These are phyloP conservation scores for Bujurquina vittata DNA, from an alignment of 2,113 vertebrate genomes.

Conservation along the genomic window DNA sequence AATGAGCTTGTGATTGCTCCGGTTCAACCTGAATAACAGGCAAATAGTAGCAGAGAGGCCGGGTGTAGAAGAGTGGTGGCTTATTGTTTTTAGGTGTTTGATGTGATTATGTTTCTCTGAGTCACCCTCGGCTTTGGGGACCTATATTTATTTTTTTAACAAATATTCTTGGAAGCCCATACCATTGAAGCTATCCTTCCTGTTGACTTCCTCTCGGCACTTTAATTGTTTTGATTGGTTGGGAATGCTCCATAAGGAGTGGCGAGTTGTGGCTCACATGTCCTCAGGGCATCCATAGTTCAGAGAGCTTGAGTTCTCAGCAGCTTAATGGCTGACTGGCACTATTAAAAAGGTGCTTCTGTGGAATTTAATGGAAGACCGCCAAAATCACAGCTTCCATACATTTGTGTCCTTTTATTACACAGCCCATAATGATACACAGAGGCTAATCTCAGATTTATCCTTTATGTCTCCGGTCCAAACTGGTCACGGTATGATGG, in stretches of 20 bases:
- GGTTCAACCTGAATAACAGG: slow-evolving; percentile 51
- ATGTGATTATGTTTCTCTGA: neutral
- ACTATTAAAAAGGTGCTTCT: neutral
- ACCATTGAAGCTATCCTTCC: slow-evolving; percentile 24
- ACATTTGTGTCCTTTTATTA: neutral
- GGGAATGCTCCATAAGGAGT: slow-evolving; percentile 25
- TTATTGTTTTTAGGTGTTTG: neutral
- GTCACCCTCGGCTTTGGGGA: neutral
- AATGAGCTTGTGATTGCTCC: slow-evolving; percentile 19
- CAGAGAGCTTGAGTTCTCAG: slow-evolving; percentile 24
- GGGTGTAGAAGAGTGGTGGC: neutral
- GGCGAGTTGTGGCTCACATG: slow-evolving; percentile 23
- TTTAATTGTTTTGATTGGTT: slow-evolving; percentile 18
- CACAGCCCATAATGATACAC: neutral
- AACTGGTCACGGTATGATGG: neutral
- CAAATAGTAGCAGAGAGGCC: neutral
- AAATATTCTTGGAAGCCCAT: neutral
- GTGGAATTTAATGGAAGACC: neutral
- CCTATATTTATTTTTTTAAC: neutral
- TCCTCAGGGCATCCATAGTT: slow-evolving; percentile 48
- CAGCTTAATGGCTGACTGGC: neutral
- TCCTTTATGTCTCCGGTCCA: neutral
- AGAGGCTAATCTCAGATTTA: neutral
- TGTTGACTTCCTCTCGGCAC: slow-evolving; percentile 12
- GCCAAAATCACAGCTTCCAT: neutral